Base-by-base conservation (phyloP, 2,113 vertebrate genomes). In the Silurus meridionalis region DNA sequence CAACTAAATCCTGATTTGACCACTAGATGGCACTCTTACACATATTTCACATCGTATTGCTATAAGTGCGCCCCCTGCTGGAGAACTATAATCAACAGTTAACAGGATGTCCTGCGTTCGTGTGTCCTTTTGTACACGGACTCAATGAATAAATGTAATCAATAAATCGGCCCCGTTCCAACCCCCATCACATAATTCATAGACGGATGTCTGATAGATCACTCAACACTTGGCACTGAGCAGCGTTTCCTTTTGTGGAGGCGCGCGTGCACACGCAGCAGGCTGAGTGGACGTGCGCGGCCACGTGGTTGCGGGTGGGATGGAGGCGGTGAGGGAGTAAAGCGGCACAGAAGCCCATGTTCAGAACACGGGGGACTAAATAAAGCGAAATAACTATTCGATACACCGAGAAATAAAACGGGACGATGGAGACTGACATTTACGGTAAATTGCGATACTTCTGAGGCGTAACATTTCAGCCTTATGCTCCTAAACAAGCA, bases 401-500 rank as follows among this genome's bases (percentile, higher is more conserved):
- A 46, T 61, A 50, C 78, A 25, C 1, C 58, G 55, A 21, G 77
- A 72, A 80, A 69, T 28, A 78, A 71, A 63, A 28, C 75, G 50
- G 81, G 81, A 88, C 82, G 58, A 90, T 90, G 90, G 90, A 90
- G 64, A 72, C 84, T 3, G 88, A 89, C 63, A 71, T 82, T 60
- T 83, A 89, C 63, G 88, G 90, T 90, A 89, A 86, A 84, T 66
- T 15, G 23, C 15, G 17, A 9, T 71, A 10, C 21, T 55, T 75
- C 61, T 14, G 0, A 57, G 1, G 19, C 25, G 48, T 23, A 50
- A 23, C 8, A 58, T 83, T 69, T 25, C 21, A 28, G 23, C 19
- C n/a, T 15, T 6, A 66, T 66, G 28, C 4, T 53, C 55, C 3
- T 15, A n/a, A 64, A 48, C 7, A 9, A 75, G 11, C 25, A 21